These are phyloP conservation scores for Pollachius pollachius DNA, from an alignment of 2,113 vertebrate genomes.

Conservation along the genomic window DNA sequence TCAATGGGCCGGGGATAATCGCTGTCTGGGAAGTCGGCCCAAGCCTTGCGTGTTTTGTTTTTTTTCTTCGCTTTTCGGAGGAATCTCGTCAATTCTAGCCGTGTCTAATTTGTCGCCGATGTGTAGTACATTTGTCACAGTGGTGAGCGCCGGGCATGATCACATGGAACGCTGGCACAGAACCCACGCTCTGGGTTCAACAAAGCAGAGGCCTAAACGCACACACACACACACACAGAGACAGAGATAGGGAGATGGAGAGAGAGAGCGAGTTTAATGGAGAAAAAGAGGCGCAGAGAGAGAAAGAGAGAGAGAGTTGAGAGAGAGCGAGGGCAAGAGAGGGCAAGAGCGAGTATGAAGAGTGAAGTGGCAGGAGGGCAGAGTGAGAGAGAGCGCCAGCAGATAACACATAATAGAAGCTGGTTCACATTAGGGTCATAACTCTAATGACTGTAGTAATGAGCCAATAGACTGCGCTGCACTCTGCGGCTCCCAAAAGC, in stretches of 20 bases:
- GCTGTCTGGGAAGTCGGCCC: conserved; percentile 47
- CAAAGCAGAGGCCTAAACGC: not conserved
- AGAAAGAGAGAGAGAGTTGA: conserved; percentile 12
- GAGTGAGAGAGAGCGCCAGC: not conserved
- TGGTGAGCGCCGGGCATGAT: conserved; percentile 36
- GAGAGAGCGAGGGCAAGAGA: not conserved
- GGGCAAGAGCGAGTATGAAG: not conserved
- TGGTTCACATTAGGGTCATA: conserved; percentile 43
- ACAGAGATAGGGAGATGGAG: not conserved
- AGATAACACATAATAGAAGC: conserved; percentile 10
- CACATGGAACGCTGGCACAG: conserved; percentile 36
- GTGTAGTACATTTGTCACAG: conserved; percentile 53
- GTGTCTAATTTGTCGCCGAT: conserved; percentile 46
- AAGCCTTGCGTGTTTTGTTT: conserved; percentile 4
- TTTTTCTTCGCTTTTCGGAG: conserved; percentile 23
- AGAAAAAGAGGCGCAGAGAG: too few species aligned
- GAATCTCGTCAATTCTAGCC: conserved; percentile 46
- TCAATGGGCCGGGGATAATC: conserved; percentile 38
- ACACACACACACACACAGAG: not conserved
- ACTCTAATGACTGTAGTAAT: conserved; percentile 46
- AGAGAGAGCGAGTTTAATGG: not conserved
- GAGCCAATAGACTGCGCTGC: conserved; percentile 33
- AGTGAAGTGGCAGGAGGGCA: not conserved
- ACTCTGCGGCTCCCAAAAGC: conserved; percentile 26
- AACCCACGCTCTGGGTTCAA: too few species aligned